Evolutionary conservation across 92 coral and sea anemone genomes (phyloP), one percentile per base, ranked within the genome.

Genomic region (Zoanthus sansibaricus): DNA sequence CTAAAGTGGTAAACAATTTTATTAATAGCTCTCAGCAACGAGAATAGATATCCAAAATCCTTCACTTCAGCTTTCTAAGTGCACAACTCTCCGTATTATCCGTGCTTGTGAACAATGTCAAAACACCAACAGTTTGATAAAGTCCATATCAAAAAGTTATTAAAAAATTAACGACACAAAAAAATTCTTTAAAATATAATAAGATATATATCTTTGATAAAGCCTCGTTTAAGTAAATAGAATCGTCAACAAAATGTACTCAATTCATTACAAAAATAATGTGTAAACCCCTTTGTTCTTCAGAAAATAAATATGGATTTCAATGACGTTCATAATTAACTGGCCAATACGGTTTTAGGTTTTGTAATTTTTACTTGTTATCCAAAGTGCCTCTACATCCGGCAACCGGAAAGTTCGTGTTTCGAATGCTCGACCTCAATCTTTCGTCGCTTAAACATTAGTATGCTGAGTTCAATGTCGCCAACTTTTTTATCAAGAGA

Each of bases 351-450:
- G 55, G 10, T 11, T 7, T 5, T 49, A 49, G 55, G 1, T 49
- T 49, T 9, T 49, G 55, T 37, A 25, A 18, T 4, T 69, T 69
- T 69, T 15, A 10, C 30, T 69, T 21, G 45, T 69, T 6, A 69
- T n/a, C 73, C 10, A 18, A 1, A 32, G 3, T 61, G 16, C 4
- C 32, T 45, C 16, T 21, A 80, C 75, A 80, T 11, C 42, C 85
- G 66, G 75, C 85, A 80, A 9, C 85, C 85, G 58, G 85, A 80
- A 18, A 80, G 85, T 20, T 80, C 75, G 48, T 80, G 85, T 31
- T 25, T 80, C 14, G 85, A 80, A 12, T 80, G 85, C 46, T 80
- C 73, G 42, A 80, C 15, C 25, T 64, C 85, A 11, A 47, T 71
- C 85, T 66, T 80, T 62, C 75, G 70, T 25, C 85, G 52, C 32